A percentile compares a stretch with the other conserved stretches of the same genome.
Conservation (phyloP, 2,888 invertebrate species). For the Punctoribates punctum region DNA sequence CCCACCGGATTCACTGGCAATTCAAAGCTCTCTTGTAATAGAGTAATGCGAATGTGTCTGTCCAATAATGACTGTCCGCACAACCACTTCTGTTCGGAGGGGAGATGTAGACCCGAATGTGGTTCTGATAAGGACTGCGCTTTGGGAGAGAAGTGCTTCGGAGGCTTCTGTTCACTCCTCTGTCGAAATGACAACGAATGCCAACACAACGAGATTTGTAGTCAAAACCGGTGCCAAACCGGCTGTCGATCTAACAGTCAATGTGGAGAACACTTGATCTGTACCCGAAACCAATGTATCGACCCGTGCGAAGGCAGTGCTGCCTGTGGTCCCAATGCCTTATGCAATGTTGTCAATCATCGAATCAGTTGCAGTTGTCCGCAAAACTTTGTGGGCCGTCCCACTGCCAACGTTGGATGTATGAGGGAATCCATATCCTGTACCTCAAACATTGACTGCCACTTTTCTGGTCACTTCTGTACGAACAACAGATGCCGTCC, state of each 20-base stretch:
- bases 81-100: slow-evolving; percentile 51
- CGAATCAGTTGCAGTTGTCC: slow-evolving; percentile 75
- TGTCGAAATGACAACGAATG: slow-evolving; percentile 48
- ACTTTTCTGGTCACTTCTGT: slow-evolving; percentile 66
- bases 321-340: slow-evolving; percentile 75
- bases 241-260: slow-evolving; percentile 76
- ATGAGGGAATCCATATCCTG: slow-evolving; percentile 74
- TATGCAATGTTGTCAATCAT: slow-evolving; percentile 73
- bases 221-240: slow-evolving; percentile 67
- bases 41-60: slow-evolving; percentile 48
- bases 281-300: slow-evolving; percentile 75
- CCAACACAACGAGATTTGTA: slow-evolving; percentile 57
- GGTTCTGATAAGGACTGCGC: slow-evolving; percentile 75
- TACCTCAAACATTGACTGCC: slow-evolving; percentile 68
- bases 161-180: slow-evolving; percentile 47
- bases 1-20: slow-evolving; percentile 67
- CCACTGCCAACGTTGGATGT: slow-evolving; percentile 72
- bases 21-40: slow-evolving; percentile 44
- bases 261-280: slow-evolving; percentile 71
- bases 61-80: slow-evolving; percentile 50
- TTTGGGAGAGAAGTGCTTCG: slow-evolving; percentile 51
- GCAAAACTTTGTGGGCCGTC: slow-evolving; percentile 62
- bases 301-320: slow-evolving; percentile 73
- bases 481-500: slow-evolving; percentile 68
- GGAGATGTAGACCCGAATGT: slow-evolving; percentile 63